Conservation (phyloP, 2,113 vertebrate genomes). For the Ardeotis arabs region DNA sequence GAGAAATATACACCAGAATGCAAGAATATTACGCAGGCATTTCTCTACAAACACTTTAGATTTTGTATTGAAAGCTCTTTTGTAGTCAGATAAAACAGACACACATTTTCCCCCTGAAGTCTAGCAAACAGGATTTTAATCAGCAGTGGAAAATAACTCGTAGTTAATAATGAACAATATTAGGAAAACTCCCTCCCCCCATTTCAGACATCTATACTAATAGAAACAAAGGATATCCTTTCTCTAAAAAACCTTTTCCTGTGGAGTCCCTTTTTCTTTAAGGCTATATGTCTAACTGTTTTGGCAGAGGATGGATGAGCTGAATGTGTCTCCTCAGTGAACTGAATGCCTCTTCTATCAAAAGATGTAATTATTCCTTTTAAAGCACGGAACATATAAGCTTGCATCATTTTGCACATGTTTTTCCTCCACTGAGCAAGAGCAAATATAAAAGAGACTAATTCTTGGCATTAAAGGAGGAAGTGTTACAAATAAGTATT, state of each 20-base stretch:
- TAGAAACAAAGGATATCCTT: conserved; percentile 69
- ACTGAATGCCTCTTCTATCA: conserved; percentile 56
- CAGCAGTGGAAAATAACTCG: conserved; percentile 59
- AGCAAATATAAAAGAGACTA: conserved; percentile 55
- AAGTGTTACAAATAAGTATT: conserved; percentile 54
- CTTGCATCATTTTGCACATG: conserved; percentile 56
- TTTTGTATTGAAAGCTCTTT: not conserved
- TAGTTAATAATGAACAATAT: conserved; percentile 68
- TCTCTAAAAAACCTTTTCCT: conserved; percentile 57
- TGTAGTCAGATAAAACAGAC: conserved; percentile 14
- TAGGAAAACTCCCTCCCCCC: conserved; percentile 57
- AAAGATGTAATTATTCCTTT: conserved; percentile 47
- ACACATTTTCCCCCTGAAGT: not conserved
- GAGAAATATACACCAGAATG: not conserved
- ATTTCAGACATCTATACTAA: conserved; percentile 56
- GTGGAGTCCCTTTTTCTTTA: conserved; percentile 57
- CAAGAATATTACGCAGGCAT: not conserved
- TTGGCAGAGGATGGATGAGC: conserved; percentile 61
- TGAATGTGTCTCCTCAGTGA: conserved; percentile 42
- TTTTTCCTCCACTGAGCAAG: conserved; percentile 59
- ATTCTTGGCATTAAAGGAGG: conserved; percentile 59
- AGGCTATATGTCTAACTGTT: conserved; percentile 47
- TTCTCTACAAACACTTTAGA: not conserved
- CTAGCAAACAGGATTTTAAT: conserved; percentile 52
- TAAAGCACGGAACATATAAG: conserved; percentile 37